Evolutionary conservation across 2,113 vertebrate genomes (phyloP), one percentile per base, ranked within the genome.

Genomic region (Xiphophorus hellerii): DNA sequence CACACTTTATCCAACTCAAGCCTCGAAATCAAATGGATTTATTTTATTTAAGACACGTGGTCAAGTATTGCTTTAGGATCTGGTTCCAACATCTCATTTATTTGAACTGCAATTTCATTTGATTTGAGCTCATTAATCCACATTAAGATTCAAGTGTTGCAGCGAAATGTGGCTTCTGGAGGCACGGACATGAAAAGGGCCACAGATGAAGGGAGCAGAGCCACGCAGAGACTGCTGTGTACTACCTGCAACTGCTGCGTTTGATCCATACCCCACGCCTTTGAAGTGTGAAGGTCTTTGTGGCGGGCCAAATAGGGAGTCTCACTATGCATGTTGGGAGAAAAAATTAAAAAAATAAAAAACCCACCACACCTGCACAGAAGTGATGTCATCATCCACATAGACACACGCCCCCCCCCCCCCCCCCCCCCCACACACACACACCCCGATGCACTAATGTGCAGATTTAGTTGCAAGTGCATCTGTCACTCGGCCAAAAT

Each of bases 171-270:
- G 87, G 75, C 84, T 89, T 76, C 86, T 91, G 86, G 77, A 61
- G 88, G 88, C 78, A 66, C 27, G 73, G 84, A 93, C 91, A 87
- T 94, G 84, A 93, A 93, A 93, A 85, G 88, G 89, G 73, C 44
- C 27, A 44, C 76, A 87, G 89, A 89, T 93, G 90, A 92, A 91
- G 89, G 86, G 86, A 93, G 71, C 37, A 29, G 82, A 79, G 87
- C 85, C 87, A 83, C 60, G 78, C 51, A 58, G 83, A 82, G 87
- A 86, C 81, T 87, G 80, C 87, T 89, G 87, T 81, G 86, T 88
- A 88, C 85, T 88, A 88, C 85, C 84, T 86, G 74, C 87, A 84
- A 86, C 74, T 70, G 39, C 83, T 65, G 81, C 17, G 80, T 92
- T 93, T 93, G 90, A 94, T 91, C 87, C 80, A 62, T 83, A 67